Conservation (phyloP, 2,113 vertebrate species). For the Malurus elegans region DNA sequence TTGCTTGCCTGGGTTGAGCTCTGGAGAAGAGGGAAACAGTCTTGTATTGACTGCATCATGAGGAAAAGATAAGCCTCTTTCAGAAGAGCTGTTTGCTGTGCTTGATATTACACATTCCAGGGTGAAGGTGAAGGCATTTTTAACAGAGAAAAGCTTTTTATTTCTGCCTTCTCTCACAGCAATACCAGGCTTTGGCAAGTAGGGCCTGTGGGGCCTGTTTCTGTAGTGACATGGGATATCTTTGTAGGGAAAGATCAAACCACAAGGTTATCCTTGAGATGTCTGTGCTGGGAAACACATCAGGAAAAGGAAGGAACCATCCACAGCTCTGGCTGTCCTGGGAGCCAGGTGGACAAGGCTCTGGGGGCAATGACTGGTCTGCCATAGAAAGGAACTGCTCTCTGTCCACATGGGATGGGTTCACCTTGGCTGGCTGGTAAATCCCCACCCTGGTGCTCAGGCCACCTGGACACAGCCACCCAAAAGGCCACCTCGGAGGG, state of each 20-base stretch:
- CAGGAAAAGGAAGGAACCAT: not conserved
- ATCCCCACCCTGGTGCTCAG: accelerated
- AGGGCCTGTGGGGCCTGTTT: not conserved
- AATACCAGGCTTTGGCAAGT: not conserved
- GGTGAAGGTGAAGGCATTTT: not conserved
- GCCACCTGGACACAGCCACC: not conserved
- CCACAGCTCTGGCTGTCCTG: not conserved
- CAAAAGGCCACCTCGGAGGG: not conserved
- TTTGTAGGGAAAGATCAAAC: not conserved
- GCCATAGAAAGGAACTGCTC: not conserved
- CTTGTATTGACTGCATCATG: not conserved
- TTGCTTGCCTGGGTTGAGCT: not conserved
- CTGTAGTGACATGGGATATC: not conserved
- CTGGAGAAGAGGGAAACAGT: not conserved
- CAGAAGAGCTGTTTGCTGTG: not conserved
- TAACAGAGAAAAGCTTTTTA: not conserved
- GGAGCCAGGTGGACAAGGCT: not conserved
- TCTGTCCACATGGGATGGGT: not conserved
- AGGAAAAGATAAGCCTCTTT: not conserved
- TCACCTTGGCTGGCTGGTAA: not conserved
- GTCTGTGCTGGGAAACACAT: not conserved
- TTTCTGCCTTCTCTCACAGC: not conserved
- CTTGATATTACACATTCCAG: not conserved
- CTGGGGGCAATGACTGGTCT: not conserved
- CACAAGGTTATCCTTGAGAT: not conserved